Evolutionary conservation across 2,797 vertebrate species (phyloP).

Genomic region (Graptemys geographica): DNA sequence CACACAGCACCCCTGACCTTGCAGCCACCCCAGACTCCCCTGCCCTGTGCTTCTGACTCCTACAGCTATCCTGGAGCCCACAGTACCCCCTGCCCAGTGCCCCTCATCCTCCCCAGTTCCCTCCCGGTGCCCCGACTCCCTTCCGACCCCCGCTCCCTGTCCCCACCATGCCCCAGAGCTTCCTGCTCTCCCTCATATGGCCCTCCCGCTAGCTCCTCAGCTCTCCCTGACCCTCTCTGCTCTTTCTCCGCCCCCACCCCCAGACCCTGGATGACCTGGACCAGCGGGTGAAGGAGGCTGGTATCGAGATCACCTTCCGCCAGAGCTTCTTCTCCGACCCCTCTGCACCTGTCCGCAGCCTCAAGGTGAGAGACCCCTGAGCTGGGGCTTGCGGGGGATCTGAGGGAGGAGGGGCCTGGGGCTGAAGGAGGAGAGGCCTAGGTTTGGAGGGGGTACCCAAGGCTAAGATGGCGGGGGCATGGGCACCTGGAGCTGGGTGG

Average conservation of each 20-base stretch:
- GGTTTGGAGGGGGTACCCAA: neutral
- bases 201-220: neutral
- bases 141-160: neutral
- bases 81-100: neutral
- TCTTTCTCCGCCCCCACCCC: neutral
- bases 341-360: constrained; percentile 93
- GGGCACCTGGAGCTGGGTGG: neutral
- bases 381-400: neutral
- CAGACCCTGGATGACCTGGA: constrained; percentile 96
- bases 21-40: no score
- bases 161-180: neutral
- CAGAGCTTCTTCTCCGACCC: constrained; percentile 98
- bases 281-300: constrained; percentile 92
- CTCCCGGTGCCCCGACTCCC: neutral
- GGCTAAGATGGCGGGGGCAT: neutral
- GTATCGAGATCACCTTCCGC: constrained; percentile 95
- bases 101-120: neutral
- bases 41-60: no score
- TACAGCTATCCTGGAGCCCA: no score
- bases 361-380: constrained; percentile 85
- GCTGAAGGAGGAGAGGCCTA: neutral
- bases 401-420: neutral
- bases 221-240: neutral
- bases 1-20: neutral
- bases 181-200: neutral